A percentile compares a stretch with the other conserved stretches of the same genome.
Evolutionary conservation across 2,888 invertebrate genomes (phyloP).

Genomic region (Ornithoptera alexandrae): DNA sequence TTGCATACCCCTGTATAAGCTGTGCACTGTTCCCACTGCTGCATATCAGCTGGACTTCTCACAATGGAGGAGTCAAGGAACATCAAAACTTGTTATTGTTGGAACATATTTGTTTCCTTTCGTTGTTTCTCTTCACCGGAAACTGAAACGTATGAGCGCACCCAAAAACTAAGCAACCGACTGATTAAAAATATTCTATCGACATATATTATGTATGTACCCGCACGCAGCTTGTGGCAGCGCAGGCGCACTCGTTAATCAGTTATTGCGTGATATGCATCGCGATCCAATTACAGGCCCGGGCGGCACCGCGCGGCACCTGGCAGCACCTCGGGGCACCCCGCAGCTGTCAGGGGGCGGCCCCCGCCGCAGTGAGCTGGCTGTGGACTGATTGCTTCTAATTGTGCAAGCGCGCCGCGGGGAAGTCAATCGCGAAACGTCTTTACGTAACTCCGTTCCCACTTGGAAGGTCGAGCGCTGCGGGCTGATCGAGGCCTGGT

Average conservation of each 20-base stretch:
- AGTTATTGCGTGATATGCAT: slow-evolving; percentile 12
- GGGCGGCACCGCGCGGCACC: slow-evolving; percentile 4
- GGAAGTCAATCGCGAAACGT: not conserved
- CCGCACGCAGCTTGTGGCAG: not conserved
- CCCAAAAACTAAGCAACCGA: too few relatives aligned
- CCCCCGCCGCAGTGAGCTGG: slow-evolving; percentile 35
- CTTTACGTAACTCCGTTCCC: not conserved
- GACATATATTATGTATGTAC: too few relatives aligned
- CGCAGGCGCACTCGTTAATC: slow-evolving; percentile 2
- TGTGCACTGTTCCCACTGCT: too few relatives aligned
- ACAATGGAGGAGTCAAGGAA: too few relatives aligned
- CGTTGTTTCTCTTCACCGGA: too few relatives aligned
- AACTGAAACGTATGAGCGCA: too few relatives aligned
- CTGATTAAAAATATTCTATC: too few relatives aligned
- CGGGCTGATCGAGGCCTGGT: not conserved
- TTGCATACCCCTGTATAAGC: too few relatives aligned
- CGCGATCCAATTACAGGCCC: slow-evolving; percentile 9
- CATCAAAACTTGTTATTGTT: too few relatives aligned
- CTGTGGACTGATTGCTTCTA: slow-evolving; percentile 29
- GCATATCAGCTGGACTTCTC: too few relatives aligned
- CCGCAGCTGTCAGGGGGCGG: slow-evolving; percentile 33
- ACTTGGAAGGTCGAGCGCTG: not conserved
- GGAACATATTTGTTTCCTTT: too few relatives aligned
- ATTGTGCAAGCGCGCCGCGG: slow-evolving; percentile 14
- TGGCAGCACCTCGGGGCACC: slow-evolving; percentile 4